Percentiles rank a stretch among this genome's conserved stretches.
phyloP scores from a whole-genome alignment of 1,140 invertebrate genomes.

The Belonocnema kinseyi region DNA sequence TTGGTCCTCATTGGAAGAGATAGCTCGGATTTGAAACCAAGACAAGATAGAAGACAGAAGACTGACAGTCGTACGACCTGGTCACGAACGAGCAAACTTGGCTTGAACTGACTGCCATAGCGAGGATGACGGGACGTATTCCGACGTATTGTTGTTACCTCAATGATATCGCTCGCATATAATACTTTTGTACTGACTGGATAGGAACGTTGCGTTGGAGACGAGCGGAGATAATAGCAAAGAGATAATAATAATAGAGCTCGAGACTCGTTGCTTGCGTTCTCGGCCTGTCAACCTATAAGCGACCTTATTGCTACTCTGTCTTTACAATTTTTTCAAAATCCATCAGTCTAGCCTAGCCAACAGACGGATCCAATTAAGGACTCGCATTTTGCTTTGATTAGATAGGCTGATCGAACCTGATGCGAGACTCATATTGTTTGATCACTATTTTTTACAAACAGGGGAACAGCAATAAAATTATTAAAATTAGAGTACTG shows the following conservation, averaged over 20 bases:
- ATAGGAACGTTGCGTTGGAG: slow-evolving; percentile 35
- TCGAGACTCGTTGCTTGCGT: slow-evolving; percentile 59
- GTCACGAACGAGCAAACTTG: slow-evolving; percentile 61
- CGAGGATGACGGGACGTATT: slow-evolving; percentile 65
- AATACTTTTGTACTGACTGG: slow-evolving; percentile 59
- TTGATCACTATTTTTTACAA: background rate
- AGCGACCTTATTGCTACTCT: slow-evolving; percentile 46
- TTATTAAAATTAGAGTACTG: background rate
- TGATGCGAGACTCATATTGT: background rate
- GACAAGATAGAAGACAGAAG: slow-evolving; percentile 47
- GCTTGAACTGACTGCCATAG: slow-evolving; percentile 38
- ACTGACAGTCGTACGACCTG: slow-evolving; percentile 61
- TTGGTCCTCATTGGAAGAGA: background rate
- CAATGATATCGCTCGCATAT: slow-evolving; percentile 53
- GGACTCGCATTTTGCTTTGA: background rate
- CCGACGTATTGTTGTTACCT: slow-evolving; percentile 64
- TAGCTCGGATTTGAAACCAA: slow-evolving; percentile 3
- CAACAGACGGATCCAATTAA: slow-evolving; percentile 16
- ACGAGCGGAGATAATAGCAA: slow-evolving; percentile 63
- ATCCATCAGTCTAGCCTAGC: background rate
- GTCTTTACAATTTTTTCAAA: slow-evolving; percentile 25
- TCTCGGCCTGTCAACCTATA: slow-evolving; percentile 52
- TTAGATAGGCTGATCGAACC: background rate
- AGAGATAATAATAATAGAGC: slow-evolving; percentile 58
- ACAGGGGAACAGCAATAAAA: background rate